Conservation (phyloP, 2,113 vertebrate genomes). For the Passer montanus region DNA sequence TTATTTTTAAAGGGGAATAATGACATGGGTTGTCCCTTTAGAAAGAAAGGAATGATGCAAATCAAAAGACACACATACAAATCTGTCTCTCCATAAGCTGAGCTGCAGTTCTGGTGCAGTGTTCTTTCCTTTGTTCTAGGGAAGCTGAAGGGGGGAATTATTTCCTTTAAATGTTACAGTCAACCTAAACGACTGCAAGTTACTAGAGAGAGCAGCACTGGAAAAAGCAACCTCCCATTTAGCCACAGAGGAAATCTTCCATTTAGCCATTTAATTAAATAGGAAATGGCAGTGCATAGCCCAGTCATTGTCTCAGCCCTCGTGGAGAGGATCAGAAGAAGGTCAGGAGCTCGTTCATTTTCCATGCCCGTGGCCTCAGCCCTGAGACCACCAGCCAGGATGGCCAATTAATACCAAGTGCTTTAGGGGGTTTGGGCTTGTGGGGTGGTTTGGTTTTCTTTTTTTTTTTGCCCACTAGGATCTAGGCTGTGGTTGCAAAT, state of each 20-base stretch:
- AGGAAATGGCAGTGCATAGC: conserved; percentile 60
- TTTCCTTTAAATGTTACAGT: conserved; percentile 44
- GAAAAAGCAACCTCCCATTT: conserved; percentile 53
- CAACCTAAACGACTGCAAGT: conserved; percentile 20
- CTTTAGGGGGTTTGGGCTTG: neutral
- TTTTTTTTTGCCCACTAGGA: neutral
- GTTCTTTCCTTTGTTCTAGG: conserved; percentile 25
- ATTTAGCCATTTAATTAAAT: conserved; percentile 66
- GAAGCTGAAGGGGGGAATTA: neutral
- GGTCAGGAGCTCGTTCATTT: conserved; percentile 62
- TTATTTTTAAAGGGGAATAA: neutral
- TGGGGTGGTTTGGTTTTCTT: neutral
- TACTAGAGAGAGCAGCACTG: conserved; percentile 27
- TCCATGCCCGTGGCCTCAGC: conserved; percentile 17
- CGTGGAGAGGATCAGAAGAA: conserved; percentile 61
- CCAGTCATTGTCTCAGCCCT: conserved; percentile 61
- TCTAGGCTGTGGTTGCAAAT: conserved; percentile 3
- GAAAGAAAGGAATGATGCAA: conserved; percentile 20
- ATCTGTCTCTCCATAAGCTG: neutral
- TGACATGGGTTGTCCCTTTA: conserved; percentile 16
- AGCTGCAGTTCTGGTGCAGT: neutral
- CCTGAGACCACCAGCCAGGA: conserved; percentile 55
- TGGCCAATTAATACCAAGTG: conserved; percentile 49
- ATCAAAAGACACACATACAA: neutral
- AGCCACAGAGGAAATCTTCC: conserved; percentile 68